Conservation (phyloP, 2,113 vertebrate genomes). For the Oncorhynchus mykiss region DNA sequence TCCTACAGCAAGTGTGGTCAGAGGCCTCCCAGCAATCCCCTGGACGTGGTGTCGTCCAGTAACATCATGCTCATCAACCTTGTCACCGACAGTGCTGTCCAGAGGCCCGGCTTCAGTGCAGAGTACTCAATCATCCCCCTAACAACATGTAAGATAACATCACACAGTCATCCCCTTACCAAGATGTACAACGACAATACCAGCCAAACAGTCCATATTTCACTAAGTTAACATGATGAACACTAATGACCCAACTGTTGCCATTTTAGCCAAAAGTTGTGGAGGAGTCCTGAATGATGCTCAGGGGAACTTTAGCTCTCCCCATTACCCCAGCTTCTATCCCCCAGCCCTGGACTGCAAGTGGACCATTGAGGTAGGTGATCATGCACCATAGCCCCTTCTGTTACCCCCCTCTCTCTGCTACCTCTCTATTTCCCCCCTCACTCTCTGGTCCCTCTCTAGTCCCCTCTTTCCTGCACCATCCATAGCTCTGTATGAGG, state of each 20-base stretch:
- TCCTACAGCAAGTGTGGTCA: constrained; percentile 74
- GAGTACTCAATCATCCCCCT: constrained; percentile 31
- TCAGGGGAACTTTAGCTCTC: constrained; percentile 64
- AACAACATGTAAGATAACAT: background rate
- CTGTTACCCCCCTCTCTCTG: background rate
- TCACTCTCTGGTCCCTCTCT: too few relatives aligned
- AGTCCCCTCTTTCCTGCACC: too few relatives aligned
- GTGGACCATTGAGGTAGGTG: constrained; percentile 75
- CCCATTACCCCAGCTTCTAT: constrained; percentile 74
- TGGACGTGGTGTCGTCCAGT: constrained; percentile 71
- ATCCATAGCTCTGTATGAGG: too few relatives aligned
- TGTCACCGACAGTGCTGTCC: constrained; percentile 54
- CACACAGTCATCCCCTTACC: background rate
- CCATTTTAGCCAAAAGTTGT: constrained; percentile 58
- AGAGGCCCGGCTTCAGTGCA: constrained; percentile 68
- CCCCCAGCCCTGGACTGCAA: constrained; percentile 71
- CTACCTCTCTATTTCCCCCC: background rate
- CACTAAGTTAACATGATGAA: too few relatives aligned
- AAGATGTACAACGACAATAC: background rate
- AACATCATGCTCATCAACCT: constrained; percentile 76
- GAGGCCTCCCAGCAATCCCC: constrained; percentile 72
- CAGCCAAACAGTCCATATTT: too few relatives aligned
- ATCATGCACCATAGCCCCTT: background rate
- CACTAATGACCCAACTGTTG: background rate
- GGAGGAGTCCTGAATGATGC: constrained; percentile 40